These are phyloP conservation scores for Eupithecia vulgata DNA, from an alignment of 2,888 invertebrate genomes.

Conservation along the genomic window DNA sequence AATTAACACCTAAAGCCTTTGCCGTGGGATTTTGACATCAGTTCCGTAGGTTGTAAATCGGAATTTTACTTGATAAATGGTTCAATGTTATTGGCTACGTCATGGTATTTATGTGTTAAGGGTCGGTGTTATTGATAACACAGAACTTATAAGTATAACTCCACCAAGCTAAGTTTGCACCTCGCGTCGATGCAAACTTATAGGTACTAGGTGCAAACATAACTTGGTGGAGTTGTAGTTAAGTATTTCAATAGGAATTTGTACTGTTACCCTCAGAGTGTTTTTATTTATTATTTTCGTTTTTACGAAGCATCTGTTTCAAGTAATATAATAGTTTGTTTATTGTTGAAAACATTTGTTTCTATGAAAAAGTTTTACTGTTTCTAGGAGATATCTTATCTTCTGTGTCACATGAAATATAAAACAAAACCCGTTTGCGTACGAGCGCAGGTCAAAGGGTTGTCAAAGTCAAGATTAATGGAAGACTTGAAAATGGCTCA, in stretches of 20 bases:
- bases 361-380: not conserved
- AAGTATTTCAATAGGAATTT: too few species aligned
- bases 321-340: not conserved
- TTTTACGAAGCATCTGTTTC: too few species aligned
- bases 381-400: not conserved
- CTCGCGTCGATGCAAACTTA: too few species aligned
- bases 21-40: slow-evolving; percentile 28
- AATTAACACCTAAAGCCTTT: slow-evolving; percentile 24
- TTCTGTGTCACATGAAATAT: not conserved
- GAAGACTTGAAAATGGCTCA: not conserved
- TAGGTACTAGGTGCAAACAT: too few species aligned
- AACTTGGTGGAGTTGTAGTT: too few species aligned
- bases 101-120: slow-evolving; percentile 13
- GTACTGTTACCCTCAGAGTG: too few species aligned
- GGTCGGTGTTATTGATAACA: slow-evolving; percentile 29
- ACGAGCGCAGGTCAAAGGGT: not conserved
- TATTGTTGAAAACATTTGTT: not conserved
- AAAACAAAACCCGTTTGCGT: not conserved
- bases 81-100: slow-evolving; percentile 27
- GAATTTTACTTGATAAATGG: slow-evolving; percentile 30
- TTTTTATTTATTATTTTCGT: too few species aligned
- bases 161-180: too few species aligned
- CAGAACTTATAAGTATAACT: slow-evolving; percentile 25
- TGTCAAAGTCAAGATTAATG: slow-evolving; percentile 7
- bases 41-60: slow-evolving; percentile 30